Evolutionary conservation across 2,113 vertebrate genomes (phyloP).

Genomic region (Syngnathus floridae): DNA sequence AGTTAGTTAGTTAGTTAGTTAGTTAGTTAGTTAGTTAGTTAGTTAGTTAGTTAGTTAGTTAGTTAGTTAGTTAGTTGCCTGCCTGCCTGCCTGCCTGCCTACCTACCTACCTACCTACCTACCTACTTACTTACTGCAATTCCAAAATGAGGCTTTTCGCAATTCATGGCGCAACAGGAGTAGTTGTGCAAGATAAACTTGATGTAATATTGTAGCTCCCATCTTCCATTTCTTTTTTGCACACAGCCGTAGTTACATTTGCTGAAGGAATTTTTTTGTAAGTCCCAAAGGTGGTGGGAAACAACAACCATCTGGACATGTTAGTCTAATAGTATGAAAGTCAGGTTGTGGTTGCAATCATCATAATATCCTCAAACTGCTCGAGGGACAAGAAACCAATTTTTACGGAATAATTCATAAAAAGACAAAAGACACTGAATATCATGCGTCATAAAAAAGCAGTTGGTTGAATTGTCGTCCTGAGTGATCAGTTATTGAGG

Average conservation of each 20-base stretch:
- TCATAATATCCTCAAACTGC: conserved; percentile 46
- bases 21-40: no score
- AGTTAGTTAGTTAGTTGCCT: no score
- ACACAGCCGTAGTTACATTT: neutral
- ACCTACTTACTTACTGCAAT: no score
- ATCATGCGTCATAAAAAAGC: conserved; percentile 44
- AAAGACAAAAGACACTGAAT: conserved; percentile 35
- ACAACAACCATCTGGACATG: neutral
- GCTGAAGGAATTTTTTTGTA: neutral
- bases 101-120: no score
- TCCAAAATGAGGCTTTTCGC: no score
- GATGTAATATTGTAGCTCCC: no score
- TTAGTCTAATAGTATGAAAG: neutral
- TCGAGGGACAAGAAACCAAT: conserved; percentile 31
- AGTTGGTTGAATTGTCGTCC: conserved; percentile 43
- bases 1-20: no score
- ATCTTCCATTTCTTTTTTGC: no score
- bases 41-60: no score
- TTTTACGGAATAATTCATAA: conserved; percentile 48
- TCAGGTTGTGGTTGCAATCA: conserved; percentile 12
- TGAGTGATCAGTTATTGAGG: conserved; percentile 36
- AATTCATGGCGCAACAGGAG: no score
- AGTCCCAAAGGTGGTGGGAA: neutral
- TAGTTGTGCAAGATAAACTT: no score
- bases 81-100: no score